These are phyloP conservation scores for Acanthopagrus latus DNA, from an alignment of 2,797 vertebrate species.

Conservation along the genomic window DNA sequence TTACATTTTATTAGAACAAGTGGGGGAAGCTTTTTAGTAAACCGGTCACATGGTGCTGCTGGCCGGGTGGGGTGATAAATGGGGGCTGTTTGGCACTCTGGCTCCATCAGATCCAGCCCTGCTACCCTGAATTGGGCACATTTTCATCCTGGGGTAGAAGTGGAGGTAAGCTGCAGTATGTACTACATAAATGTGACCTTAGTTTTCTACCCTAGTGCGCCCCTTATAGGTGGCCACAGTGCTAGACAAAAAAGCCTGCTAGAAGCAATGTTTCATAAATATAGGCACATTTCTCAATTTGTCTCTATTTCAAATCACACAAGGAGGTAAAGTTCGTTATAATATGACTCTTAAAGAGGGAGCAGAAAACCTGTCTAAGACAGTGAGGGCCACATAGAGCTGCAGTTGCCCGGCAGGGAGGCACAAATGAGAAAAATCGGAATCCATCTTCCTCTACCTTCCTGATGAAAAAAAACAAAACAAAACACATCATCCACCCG, in stretches of 20 bases:
- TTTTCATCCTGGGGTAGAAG: conserved; percentile 16
- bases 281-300: conserved; percentile 56
- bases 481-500: conserved; percentile 24
- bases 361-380: conserved; percentile 15
- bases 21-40: conserved; percentile 2
- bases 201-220: conserved; percentile 30
- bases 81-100: conserved; percentile 35
- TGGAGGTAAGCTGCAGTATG: conserved; percentile 16
- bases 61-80: conserved; percentile 26
- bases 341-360: conserved; percentile 43
- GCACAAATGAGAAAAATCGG: conserved; percentile 37
- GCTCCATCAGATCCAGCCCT: conserved; percentile 31
- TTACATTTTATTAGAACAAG: conserved; percentile 30
- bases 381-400: conserved; percentile 41
- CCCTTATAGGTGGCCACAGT: conserved; percentile 24
- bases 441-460: conserved; percentile 36
- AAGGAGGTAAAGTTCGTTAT: conserved; percentile 34
- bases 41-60: conserved; percentile 22
- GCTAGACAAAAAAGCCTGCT: conserved; percentile 40
- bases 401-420: conserved; percentile 3
- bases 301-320: conserved; percentile 43
- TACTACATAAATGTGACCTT: conserved; percentile 20
- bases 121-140: conserved; percentile 8
- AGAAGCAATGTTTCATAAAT: conserved; percentile 58
- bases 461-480: conserved; percentile 35